Evolutionary conservation across 1,140 invertebrate genomes (phyloP).

Genomic region (Phortica variegata): DNA sequence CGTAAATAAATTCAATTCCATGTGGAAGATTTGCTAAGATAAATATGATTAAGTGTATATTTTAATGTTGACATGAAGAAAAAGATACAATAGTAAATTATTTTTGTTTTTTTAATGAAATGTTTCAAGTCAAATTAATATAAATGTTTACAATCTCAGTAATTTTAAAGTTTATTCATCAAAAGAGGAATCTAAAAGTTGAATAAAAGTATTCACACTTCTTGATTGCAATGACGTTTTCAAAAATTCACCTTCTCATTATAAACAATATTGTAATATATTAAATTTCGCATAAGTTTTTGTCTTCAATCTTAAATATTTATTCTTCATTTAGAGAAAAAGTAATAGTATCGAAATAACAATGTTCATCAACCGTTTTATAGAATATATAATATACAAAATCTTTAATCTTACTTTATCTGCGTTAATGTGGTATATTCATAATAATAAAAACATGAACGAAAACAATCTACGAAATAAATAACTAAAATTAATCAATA

Average conservation of each 20-base stretch:
- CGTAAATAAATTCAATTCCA: slow-evolving; percentile 36
- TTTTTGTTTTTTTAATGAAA: slow-evolving; percentile 7
- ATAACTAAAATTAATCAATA: slow-evolving; percentile 6
- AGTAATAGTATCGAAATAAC: slow-evolving; percentile 54
- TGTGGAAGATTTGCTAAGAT: slow-evolving; percentile 32
- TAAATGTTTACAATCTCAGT: slow-evolving; percentile 20
- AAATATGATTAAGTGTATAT: neutral
- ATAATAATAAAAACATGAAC: neutral
- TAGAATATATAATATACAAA: slow-evolving; percentile 54
- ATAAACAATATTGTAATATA: neutral
- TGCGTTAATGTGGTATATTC: slow-evolving; percentile 1
- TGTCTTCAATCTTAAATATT: neutral
- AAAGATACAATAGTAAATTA: slow-evolving; percentile 24
- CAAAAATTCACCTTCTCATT: slow-evolving; percentile 33
- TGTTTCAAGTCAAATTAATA: slow-evolving; percentile 13
- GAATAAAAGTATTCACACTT: slow-evolving; percentile 14
- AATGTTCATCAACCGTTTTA: slow-evolving; percentile 54
- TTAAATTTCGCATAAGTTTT: neutral
- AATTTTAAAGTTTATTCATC: slow-evolving; percentile 28
- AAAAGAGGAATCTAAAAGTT: neutral
- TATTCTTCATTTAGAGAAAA: too few species aligned
- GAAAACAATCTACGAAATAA: slow-evolving; percentile 9
- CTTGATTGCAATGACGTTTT: slow-evolving; percentile 45
- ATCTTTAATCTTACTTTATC: slow-evolving; percentile 15
- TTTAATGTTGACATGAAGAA: slow-evolving; percentile 3